A percentile compares a stretch with the other conserved stretches of the same genome.
phyloP scores from a whole-genome alignment of 2,113 vertebrate species.

The Phrynocephalus versicolor region DNA sequence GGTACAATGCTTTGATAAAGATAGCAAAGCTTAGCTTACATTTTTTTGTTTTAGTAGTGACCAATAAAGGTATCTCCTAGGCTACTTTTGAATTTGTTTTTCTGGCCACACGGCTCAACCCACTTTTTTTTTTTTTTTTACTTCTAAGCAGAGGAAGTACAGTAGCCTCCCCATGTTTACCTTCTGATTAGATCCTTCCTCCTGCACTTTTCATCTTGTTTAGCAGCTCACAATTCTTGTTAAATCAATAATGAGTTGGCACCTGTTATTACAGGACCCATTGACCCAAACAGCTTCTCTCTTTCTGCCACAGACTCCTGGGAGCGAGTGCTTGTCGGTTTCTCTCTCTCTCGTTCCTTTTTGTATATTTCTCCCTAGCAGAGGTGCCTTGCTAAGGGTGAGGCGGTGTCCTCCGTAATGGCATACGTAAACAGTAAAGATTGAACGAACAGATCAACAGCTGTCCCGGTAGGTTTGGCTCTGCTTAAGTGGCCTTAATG shows the following conservation, averaged over 20 bases:
- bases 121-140: too few species aligned
- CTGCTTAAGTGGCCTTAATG: neutral
- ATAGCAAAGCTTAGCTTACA: too few species aligned
- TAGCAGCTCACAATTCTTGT: neutral
- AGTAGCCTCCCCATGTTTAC: neutral
- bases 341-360: neutral
- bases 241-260: conserved; percentile 26
- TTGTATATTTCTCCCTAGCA: too few species aligned
- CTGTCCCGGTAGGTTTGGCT: neutral
- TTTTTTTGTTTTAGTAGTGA: too few species aligned
- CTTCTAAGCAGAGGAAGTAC: too few species aligned
- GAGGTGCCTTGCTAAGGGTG: too few species aligned
- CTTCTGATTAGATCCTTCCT: neutral
- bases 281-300: neutral
- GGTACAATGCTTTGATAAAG: too few species aligned
- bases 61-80: too few species aligned
- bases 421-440: neutral
- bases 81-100: too few species aligned
- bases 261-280: neutral
- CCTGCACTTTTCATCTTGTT: neutral
- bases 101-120: too few species aligned
- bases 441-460: neutral
- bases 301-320: neutral
- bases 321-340: too few species aligned
- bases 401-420: neutral